Conservation (phyloP, 1,140 invertebrate species). For the Atta texana region DNA sequence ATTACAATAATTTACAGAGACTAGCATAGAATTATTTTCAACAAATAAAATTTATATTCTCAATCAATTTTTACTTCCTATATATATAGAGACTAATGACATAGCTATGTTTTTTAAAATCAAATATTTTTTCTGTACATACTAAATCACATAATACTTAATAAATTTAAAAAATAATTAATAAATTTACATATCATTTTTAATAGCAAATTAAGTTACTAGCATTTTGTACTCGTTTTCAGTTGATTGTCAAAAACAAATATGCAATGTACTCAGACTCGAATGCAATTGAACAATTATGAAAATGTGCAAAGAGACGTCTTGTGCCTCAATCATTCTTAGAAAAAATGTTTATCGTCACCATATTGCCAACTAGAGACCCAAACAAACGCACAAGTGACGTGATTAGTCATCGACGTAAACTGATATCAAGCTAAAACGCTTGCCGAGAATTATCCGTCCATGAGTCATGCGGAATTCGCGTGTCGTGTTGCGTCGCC, state of each 20-base stretch:
- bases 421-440: constrained; percentile 70
- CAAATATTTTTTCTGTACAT: neutral
- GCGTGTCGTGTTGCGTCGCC: neutral
- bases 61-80: neutral
- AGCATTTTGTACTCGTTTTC: neutral
- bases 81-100: too few relatives aligned
- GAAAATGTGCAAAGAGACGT: constrained; percentile 12
- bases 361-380: too few relatives aligned
- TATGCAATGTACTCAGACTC: neutral
- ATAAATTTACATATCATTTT: neutral
- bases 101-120: neutral
- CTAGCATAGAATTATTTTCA: neutral
- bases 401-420: constrained; percentile 70
- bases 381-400: constrained; percentile 35
- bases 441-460: constrained; percentile 65
- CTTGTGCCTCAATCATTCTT: neutral
- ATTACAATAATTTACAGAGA: neutral
- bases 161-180: neutral
- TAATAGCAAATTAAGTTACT: neutral
- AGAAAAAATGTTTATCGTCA: constrained; percentile 47
- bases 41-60: neutral
- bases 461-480: constrained; percentile 59
- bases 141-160: neutral
- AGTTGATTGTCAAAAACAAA: neutral
- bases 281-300: neutral